phyloP scores from a whole-genome alignment of 2,797 vertebrate species.

The Lophotriccus pileatus region DNA sequence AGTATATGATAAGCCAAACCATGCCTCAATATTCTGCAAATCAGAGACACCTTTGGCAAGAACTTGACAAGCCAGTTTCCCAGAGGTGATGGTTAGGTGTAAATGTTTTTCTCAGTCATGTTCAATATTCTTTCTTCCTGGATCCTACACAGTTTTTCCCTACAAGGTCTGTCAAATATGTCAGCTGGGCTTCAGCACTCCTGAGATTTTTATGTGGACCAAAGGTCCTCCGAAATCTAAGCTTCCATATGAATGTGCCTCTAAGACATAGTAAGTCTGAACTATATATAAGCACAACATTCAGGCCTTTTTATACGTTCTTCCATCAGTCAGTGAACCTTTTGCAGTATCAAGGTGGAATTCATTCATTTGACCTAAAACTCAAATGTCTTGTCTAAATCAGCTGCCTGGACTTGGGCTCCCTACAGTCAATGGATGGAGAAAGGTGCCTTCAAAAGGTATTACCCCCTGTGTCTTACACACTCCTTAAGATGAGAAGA shows the following conservation, averaged over 20 bases:
- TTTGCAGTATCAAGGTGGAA: background rate
- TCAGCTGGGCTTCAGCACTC: background rate
- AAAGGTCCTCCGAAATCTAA: background rate
- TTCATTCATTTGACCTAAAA: background rate
- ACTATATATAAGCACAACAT: background rate
- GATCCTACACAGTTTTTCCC: background rate
- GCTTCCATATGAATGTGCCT: background rate
- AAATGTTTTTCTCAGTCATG: background rate
- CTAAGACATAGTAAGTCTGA: background rate
- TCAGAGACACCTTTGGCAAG: background rate
- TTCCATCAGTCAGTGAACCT: background rate
- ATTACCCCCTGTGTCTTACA: background rate
- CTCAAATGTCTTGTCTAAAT: background rate
- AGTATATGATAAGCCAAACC: background rate
- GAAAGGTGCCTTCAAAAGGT: background rate
- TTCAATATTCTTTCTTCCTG: background rate
- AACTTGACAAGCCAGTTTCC: background rate
- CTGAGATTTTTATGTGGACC: background rate
- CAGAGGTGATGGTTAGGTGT: background rate
- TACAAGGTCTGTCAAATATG: background rate
- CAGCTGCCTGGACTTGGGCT: background rate
- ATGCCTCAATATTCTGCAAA: background rate
- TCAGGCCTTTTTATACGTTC: background rate
- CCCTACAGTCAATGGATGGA: background rate
- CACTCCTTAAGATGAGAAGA: background rate